phyloP scores from a whole-genome alignment of 2,113 vertebrate genomes.

The Gadus chalcogrammus region DNA sequence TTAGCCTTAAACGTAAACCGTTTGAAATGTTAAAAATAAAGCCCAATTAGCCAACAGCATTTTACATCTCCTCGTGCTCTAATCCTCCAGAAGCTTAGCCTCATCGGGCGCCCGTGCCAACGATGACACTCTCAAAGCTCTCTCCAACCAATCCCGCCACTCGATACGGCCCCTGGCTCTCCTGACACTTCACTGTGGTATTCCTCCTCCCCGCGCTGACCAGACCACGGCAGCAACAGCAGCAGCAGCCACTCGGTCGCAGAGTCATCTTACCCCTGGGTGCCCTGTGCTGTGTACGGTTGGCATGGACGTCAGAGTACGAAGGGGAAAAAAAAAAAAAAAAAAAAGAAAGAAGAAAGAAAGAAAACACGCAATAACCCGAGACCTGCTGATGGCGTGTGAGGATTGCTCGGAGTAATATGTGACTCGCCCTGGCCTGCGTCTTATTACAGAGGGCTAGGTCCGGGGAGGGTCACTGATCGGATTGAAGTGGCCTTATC shows the following conservation, averaged over 20 bases:
- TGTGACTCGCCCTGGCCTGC: constrained; percentile 79
- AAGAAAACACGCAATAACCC: constrained; percentile 66
- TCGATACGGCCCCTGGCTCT: constrained; percentile 52
- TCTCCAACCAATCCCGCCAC: constrained; percentile 34
- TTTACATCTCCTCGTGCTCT: constrained; percentile 57
- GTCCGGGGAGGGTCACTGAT: constrained; percentile 76
- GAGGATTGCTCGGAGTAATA: constrained; percentile 83
- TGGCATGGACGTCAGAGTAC: constrained; percentile 43
- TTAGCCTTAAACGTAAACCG: constrained; percentile 47
- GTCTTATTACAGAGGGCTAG: constrained; percentile 69
- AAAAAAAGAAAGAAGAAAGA: too few relatives aligned
- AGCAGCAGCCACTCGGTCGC: constrained; percentile 43
- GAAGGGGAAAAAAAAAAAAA: too few relatives aligned
- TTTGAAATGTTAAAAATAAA: constrained; percentile 66
- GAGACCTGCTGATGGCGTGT: constrained; percentile 80
- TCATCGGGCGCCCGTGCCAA: constrained; percentile 53
- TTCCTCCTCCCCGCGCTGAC: constrained; percentile 51
- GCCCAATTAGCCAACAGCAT: constrained; percentile 58
- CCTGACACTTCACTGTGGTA: constrained; percentile 49
- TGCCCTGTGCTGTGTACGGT: constrained; percentile 37
- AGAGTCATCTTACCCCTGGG: constrained; percentile 50
- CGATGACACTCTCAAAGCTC: constrained; percentile 55
- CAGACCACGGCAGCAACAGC: constrained; percentile 47
- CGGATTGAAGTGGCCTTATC: constrained; percentile 79
- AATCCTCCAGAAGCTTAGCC: constrained; percentile 55